phyloP scores from a whole-genome alignment of 37 sponge, comb jelly and placozoan species.

The Aphrocallistes beatrix region DNA sequence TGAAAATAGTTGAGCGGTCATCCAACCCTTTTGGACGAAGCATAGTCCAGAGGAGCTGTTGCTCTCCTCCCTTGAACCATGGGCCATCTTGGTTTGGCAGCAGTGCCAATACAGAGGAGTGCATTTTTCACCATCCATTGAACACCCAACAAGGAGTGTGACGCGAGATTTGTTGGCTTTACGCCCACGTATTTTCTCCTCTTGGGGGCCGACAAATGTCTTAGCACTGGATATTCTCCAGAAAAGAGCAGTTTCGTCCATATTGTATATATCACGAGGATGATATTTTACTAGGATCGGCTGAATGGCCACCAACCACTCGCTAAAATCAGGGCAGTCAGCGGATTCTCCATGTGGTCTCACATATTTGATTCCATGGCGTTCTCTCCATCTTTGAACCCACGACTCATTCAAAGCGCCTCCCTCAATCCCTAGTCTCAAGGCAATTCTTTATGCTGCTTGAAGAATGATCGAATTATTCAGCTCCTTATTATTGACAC shows the following conservation, averaged over 20 bases:
- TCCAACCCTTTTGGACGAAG: constrained; percentile 18
- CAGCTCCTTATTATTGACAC: background rate
- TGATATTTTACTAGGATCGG: background rate
- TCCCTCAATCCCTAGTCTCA: background rate
- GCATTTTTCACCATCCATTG: background rate
- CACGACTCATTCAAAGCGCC: background rate
- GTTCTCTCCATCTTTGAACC: background rate
- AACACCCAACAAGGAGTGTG: background rate
- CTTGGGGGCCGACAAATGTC: background rate
- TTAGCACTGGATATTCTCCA: background rate
- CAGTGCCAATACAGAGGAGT: background rate
- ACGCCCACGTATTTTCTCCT: background rate
- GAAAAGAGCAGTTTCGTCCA: background rate
- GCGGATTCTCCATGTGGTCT: background rate
- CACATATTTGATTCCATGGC: background rate
- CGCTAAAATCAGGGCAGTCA: background rate
- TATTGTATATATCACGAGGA: background rate
- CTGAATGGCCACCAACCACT: background rate
- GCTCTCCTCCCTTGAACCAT: background rate
- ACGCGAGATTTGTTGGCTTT: background rate
- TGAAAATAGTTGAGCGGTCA: constrained; percentile 15
- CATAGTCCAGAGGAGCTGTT: background rate
- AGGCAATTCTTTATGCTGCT: background rate
- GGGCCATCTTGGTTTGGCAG: background rate
- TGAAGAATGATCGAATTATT: background rate